phyloP scores from a whole-genome alignment of 2,888 invertebrate species.

The Sepioteuthis lessoniana region DNA sequence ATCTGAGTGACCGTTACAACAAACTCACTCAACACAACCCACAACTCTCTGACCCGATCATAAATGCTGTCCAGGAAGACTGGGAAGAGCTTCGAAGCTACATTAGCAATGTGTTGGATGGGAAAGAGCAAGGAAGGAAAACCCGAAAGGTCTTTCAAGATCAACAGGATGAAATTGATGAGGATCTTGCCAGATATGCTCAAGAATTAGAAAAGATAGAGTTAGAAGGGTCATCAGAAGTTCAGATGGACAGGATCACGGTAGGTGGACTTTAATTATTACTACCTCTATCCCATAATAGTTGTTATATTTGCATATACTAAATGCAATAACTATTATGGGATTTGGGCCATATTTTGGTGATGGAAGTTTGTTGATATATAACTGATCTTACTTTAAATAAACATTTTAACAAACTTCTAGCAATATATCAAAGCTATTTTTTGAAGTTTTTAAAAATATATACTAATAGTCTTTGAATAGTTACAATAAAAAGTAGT shows the following conservation, averaged over 20 bases:
- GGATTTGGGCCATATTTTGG: background rate
- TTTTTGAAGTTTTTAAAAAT: too few species aligned
- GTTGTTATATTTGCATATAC: background rate
- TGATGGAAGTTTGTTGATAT: background rate
- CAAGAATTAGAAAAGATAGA: slow-evolving; percentile 69
- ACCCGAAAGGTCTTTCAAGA: slow-evolving; percentile 63
- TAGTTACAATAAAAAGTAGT: too few species aligned
- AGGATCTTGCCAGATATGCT: slow-evolving; percentile 68
- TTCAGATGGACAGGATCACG: slow-evolving; percentile 63
- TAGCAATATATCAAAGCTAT: too few species aligned
- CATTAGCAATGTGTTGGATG: slow-evolving; percentile 66
- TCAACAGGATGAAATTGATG: slow-evolving; percentile 66
- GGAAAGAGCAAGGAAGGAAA: slow-evolving; percentile 61
- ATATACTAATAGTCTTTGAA: too few species aligned
- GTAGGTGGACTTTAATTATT: slow-evolving; percentile 55
- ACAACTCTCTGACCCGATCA: slow-evolving; percentile 65
- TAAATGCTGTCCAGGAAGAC: slow-evolving; percentile 67
- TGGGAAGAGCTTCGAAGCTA: slow-evolving; percentile 58
- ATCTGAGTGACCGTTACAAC: slow-evolving; percentile 66
- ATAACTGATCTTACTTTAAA: too few species aligned
- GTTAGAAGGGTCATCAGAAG: slow-evolving; percentile 61
- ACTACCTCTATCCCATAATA: background rate
- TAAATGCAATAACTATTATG: background rate
- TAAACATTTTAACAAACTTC: too few species aligned
- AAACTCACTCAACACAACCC: slow-evolving; percentile 69